Percentiles rank a stretch among this genome's conserved stretches.
Conservation (phyloP, 92 coral and sea anemone genomes). For the Porites divaricata region DNA sequence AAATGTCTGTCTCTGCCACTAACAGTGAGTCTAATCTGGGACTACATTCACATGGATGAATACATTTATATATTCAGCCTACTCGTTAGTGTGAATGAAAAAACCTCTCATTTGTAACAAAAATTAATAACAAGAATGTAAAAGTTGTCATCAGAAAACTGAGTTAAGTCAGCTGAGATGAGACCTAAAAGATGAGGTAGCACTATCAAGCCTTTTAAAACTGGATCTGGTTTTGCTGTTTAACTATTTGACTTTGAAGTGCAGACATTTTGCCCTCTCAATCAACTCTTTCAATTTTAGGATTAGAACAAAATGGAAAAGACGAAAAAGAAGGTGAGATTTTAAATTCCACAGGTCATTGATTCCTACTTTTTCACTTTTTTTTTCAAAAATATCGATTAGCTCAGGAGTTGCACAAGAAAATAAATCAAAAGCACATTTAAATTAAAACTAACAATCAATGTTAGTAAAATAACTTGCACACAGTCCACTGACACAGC, state of each 20-base stretch:
- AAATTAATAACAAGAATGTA: background rate
- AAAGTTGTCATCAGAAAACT: no score
- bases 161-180: background rate
- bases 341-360: background rate
- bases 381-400: no score
- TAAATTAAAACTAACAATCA: background rate
- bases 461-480: background rate
- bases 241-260: background rate
- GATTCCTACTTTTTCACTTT: background rate
- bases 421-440: background rate
- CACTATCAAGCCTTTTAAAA: background rate
- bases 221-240: background rate
- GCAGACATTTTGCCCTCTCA: constrained; percentile 17
- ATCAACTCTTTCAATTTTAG: constrained; percentile 32
- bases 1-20: no score
- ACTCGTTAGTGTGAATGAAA: background rate
- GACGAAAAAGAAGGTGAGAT: constrained; percentile 18
- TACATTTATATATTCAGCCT: background rate
- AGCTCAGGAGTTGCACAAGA: background rate
- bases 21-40: no score
- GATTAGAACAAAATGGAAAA: constrained; percentile 25
- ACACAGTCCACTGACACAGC: background rate
- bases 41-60: no score
- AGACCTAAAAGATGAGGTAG: background rate
- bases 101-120: background rate